phyloP scores from a whole-genome alignment of 2,797 vertebrate species.

The Periparus ater region DNA sequence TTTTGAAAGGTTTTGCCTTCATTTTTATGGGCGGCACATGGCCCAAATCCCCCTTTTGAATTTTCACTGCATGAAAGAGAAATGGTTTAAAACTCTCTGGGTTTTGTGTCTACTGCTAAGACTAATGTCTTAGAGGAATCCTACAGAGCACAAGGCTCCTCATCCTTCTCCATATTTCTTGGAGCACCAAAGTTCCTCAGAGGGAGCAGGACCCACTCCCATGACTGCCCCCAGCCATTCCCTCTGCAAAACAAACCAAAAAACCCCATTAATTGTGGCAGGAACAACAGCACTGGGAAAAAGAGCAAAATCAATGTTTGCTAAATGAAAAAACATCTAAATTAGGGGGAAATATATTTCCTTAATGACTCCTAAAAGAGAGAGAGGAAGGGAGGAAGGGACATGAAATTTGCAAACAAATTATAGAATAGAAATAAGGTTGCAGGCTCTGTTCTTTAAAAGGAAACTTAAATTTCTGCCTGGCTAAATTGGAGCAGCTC shows the following conservation, averaged over 20 bases:
- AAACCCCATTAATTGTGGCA: neutral
- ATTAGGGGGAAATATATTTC: neutral
- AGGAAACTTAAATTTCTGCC: neutral
- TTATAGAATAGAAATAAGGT: neutral
- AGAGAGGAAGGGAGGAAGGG: neutral
- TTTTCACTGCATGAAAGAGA: neutral
- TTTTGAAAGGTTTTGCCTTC: neutral
- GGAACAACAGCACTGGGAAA: neutral
- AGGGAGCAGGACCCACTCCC: neutral
- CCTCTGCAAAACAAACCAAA: neutral
- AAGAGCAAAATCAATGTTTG: slow-evolving; percentile 29
- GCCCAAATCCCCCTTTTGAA: neutral
- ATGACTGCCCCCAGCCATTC: neutral
- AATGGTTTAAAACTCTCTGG: neutral
- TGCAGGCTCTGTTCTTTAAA: neutral
- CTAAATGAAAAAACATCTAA: slow-evolving; percentile 1
- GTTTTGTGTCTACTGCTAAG: neutral
- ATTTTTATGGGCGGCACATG: neutral
- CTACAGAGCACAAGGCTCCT: neutral
- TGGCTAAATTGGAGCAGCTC: neutral
- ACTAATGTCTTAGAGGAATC: neutral
- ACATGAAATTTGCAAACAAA: neutral
- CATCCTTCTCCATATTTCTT: neutral
- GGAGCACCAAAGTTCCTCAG: neutral
- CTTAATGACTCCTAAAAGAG: neutral